A percentile compares a stretch with the other conserved stretches of the same genome.
Conservation (phyloP, 23 tunicate genomes). For the Trididemnum nubilum region DNA sequence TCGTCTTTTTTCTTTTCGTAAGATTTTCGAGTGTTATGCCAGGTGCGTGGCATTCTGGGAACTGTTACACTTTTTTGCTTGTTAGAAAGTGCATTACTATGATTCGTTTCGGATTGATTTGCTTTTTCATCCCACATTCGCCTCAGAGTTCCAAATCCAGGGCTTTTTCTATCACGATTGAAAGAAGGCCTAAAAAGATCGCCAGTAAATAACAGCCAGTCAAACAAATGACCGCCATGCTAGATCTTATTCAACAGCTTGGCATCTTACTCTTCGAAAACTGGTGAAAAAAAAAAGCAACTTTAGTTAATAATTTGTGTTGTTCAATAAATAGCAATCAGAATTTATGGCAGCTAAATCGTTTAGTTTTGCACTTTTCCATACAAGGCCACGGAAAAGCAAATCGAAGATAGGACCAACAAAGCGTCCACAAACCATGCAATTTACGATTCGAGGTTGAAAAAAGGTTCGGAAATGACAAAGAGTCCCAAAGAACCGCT, state of each 20-base stretch:
- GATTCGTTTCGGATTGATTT: constrained; percentile 1
- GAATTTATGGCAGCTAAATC: too few species aligned
- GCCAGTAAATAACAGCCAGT: not conserved
- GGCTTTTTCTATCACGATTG: constrained; percentile 29
- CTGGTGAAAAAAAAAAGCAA: too few species aligned
- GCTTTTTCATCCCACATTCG: constrained; percentile 65
- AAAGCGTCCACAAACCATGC: too few species aligned
- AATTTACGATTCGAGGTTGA: too few species aligned
- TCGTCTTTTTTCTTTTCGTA: not conserved
- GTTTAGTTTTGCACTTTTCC: too few species aligned
- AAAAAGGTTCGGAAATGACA: too few species aligned
- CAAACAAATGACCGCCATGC: not conserved
- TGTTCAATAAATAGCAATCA: too few species aligned
- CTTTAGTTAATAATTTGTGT: too few species aligned
- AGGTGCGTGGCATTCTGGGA: not conserved
- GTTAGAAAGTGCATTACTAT: not conserved
- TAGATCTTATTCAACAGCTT: not conserved
- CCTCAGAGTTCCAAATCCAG: constrained; percentile 54
- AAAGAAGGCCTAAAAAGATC: constrained; percentile 30
- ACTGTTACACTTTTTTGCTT: not conserved
- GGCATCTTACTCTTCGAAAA: not conserved
- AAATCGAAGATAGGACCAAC: too few species aligned
- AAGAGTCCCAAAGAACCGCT: too few species aligned
- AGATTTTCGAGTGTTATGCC: constrained; percentile 2
- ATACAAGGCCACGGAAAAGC: too few species aligned